phyloP scores from a whole-genome alignment of 2,797 vertebrate species.

The Alectoris magna region DNA sequence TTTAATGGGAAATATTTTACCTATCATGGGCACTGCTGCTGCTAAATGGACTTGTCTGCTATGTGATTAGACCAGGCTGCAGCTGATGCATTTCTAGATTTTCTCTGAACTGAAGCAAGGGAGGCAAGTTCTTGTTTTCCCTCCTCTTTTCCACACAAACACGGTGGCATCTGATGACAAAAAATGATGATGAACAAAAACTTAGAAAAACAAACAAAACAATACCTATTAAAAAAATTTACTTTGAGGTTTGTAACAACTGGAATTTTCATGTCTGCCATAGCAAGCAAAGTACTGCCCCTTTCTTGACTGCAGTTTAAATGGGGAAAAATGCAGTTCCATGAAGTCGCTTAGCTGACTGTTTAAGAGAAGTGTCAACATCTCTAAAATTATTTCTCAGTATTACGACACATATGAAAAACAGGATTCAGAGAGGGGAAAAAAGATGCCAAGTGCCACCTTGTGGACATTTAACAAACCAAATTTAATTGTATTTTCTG shows the following conservation, averaged over 20 bases:
- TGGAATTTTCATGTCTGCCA: not conserved
- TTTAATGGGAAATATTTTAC: not conserved
- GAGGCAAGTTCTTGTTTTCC: not conserved
- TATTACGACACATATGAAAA: not conserved
- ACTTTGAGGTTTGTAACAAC: not conserved
- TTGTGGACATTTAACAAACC: conserved; percentile 74
- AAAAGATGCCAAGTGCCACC: conserved; percentile 79
- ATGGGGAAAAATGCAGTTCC: not conserved
- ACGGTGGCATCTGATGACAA: not conserved
- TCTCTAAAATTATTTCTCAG: not conserved
- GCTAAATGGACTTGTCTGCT: conserved; percentile 2
- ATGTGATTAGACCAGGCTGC: not conserved
- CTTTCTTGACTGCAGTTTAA: not conserved
- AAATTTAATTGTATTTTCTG: not conserved
- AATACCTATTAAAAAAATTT: not conserved
- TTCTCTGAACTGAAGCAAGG: not conserved
- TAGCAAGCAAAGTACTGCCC: not conserved
- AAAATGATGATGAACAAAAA: not conserved
- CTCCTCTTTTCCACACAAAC: not conserved
- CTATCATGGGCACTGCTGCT: not conserved
- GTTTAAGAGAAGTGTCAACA: conserved; percentile 34
- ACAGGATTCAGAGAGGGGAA: conserved; percentile 36
- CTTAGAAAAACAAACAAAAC: not conserved
- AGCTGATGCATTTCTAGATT: not conserved
- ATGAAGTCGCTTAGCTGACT: not conserved